Base-by-base conservation (phyloP, 2,888 invertebrate species). In the Eupsilia transversa region DNA sequence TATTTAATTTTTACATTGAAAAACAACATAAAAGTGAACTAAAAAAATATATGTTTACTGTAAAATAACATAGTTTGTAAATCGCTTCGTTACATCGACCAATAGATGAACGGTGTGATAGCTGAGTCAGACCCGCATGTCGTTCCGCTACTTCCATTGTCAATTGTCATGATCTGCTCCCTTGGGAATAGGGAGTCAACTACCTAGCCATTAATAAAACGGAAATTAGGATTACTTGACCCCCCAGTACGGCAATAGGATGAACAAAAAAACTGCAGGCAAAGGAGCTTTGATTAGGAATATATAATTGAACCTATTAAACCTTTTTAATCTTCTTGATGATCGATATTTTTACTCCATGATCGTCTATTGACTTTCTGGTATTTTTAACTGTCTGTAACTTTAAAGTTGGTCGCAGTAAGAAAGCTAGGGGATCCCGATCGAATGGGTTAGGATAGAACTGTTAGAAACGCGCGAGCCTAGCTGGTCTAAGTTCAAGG, bases 61-160 rank as follows among this genome's bases (percentile, higher is more conserved):
- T 49, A n/a, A 52, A 52, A 52, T n/a, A 23, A n/a, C 3, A 10
- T 17, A 33, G 9, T 23, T 3, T 57, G 0, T n/a, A 23, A 7
- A 49, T 64, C n/a, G 23, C 52, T 30, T 33, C 41, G 3, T 10
- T 9, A 43, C 38, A 10, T 27, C 10, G 14, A 33, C n/a, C 54
- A 56, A 52, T 27, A 83, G 49, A 70, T 73, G 35, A 23, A 49
- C 14, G 57, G 61, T 61, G 43, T 35, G 59, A 66, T 66, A 79
- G 30, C 30, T 23, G n/a, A 41, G 64, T 54, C 38, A 57, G 27
- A 0, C 81, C 82, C 85, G 75, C 82, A 84, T 84, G 85, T 54
- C 35, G 35, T 14, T 49, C 23, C 7, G 46, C 41, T 52, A n/a
- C n/a, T 27, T 71, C 57, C 69, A 43, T 69, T 84, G 57, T 63